These are phyloP conservation scores for Pinctada fucata DNA, from an alignment of 2,888 invertebrate species.

Conservation along the genomic window DNA sequence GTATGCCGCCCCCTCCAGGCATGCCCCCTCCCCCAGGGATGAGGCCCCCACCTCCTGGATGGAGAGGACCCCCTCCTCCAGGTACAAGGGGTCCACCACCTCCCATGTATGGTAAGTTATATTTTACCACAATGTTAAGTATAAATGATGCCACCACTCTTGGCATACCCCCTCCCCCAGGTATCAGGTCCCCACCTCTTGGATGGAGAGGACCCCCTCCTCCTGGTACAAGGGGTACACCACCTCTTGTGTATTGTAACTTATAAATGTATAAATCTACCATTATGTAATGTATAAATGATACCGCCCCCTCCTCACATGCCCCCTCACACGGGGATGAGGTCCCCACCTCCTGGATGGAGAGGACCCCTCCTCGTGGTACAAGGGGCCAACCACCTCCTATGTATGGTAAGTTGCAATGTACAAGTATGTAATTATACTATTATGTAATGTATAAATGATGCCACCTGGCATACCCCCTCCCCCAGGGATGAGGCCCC, in stretches of 20 bases:
- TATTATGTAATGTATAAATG: too few species aligned
- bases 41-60: constrained; percentile 67
- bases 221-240: constrained; percentile 57
- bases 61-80: constrained; percentile 70
- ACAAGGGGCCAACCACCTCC: constrained; percentile 57
- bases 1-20: constrained; percentile 40
- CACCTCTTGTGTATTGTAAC: constrained; percentile 52
- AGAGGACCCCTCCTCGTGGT: constrained; percentile 66
- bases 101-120: constrained; percentile 50
- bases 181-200: constrained; percentile 64
- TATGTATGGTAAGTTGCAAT: constrained; percentile 45
- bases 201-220: constrained; percentile 72
- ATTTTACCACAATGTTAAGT: too few species aligned
- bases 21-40: constrained; percentile 61
- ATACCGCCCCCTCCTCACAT: constrained; percentile 24
- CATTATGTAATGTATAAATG: too few species aligned
- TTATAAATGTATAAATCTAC: too few species aligned
- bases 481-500: constrained; percentile 1
- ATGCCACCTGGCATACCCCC: too few species aligned
- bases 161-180: constrained; percentile 56
- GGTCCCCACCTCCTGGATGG: constrained; percentile 67
- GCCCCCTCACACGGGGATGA: constrained; percentile 63
- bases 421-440: background rate
- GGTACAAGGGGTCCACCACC: constrained; percentile 58
- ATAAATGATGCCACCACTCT: too few species aligned